These are phyloP conservation scores for Drosophila subquinaria DNA, from an alignment of 2,888 invertebrate species.

Conservation along the genomic window DNA sequence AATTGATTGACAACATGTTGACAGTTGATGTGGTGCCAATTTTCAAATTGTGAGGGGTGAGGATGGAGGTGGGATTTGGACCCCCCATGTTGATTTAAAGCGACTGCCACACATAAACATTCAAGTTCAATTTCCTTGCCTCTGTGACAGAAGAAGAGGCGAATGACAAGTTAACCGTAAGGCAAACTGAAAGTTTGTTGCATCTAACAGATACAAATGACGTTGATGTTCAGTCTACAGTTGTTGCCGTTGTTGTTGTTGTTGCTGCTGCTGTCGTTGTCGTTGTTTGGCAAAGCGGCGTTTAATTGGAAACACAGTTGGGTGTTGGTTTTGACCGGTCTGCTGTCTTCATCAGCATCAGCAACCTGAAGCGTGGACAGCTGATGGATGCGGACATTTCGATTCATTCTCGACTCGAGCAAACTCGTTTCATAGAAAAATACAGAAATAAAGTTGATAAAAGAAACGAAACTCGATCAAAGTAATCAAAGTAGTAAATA, in stretches of 20 bases:
- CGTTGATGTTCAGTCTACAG: constrained; percentile 14
- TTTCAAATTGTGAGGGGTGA: neutral
- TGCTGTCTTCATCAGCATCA: constrained; percentile 69
- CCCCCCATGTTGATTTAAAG: constrained; percentile 49
- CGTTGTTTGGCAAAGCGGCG: constrained; percentile 66
- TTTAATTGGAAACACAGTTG: constrained; percentile 81
- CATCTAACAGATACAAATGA: constrained; percentile 61
- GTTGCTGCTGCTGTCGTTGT: constrained; percentile 31
- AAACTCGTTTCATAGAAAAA: constrained; percentile 53
- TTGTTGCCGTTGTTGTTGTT: constrained; percentile 9
- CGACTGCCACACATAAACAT: constrained; percentile 68
- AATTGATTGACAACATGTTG: constrained; percentile 61
- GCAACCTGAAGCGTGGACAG: constrained; percentile 65
- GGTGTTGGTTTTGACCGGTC: constrained; percentile 79
- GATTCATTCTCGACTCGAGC: constrained; percentile 44
- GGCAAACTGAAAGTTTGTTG: constrained; percentile 79
- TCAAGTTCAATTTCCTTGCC: constrained; percentile 75
- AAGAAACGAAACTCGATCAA: constrained; percentile 36
- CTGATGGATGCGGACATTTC: constrained; percentile 78
- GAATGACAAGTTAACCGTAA: constrained; percentile 66
- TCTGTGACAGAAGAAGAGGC: constrained; percentile 21
- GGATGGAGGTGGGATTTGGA: constrained; percentile 6
- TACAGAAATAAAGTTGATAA: neutral
- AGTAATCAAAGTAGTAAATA: constrained; percentile 24
- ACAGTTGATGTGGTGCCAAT: constrained; percentile 42